A percentile compares a stretch with the other conserved stretches of the same genome.
These are phyloP conservation scores for Protaetia brevitarsis DNA, from an alignment of 1,140 invertebrate genomes.

Conservation along the genomic window DNA sequence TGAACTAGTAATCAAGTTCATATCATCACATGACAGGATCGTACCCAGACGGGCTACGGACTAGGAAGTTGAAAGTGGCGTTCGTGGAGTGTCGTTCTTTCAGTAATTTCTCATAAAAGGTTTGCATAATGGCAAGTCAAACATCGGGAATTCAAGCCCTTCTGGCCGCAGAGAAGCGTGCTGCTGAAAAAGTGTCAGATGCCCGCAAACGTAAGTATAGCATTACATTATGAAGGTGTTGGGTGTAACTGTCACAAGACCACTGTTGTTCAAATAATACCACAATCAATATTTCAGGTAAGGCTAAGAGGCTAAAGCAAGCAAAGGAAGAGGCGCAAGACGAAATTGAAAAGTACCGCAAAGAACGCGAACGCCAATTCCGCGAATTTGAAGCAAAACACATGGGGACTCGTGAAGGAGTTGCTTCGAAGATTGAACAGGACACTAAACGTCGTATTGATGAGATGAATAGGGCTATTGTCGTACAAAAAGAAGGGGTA, in stretches of 20 bases:
- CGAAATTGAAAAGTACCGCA: slow-evolving; percentile 96
- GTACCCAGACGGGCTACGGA: neutral
- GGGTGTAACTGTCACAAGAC: slow-evolving; percentile 28
- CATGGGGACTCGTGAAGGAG: slow-evolving; percentile 88
- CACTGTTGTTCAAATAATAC: neutral
- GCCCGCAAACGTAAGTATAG: slow-evolving; percentile 91
- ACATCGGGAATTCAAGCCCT: slow-evolving; percentile 99
- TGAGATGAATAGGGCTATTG: slow-evolving; percentile 80
- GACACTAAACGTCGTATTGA: slow-evolving; percentile 82
- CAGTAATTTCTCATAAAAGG: neutral
- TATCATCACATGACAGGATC: too few relatives aligned
- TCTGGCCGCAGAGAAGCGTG: slow-evolving; percentile 94
- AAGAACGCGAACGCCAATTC: slow-evolving; percentile 88
- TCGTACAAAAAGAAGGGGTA: slow-evolving; percentile 72
- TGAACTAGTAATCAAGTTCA: too few relatives aligned
- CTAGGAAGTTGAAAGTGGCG: neutral
- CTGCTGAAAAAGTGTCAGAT: slow-evolving; percentile 97
- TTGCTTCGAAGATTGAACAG: slow-evolving; percentile 81
- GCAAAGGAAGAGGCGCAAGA: slow-evolving; percentile 99
- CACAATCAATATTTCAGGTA: slow-evolving; percentile 61
- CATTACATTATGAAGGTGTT: neutral
- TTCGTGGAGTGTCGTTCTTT: neutral
- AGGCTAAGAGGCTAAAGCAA: slow-evolving; percentile 95
- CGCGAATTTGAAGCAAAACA: slow-evolving; percentile 93
- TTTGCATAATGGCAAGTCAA: slow-evolving; percentile 91